Conservation (phyloP, 1,140 invertebrate genomes). For the Sycophaga agraensis region DNA sequence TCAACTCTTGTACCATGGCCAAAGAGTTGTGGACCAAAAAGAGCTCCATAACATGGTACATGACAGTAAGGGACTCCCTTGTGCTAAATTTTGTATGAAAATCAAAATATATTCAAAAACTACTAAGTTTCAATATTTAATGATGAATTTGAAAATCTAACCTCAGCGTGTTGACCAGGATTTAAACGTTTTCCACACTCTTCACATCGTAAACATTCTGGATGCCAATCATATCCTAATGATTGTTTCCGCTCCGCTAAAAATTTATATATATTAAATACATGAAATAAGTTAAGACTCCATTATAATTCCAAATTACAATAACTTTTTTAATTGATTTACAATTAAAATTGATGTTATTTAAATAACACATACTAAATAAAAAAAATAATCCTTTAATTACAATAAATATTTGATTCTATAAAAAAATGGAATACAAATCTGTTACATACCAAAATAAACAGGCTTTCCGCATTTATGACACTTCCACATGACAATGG, state of each 20-base stretch:
- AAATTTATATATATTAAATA: conserved; percentile 22
- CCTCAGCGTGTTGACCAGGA: conserved; percentile 86
- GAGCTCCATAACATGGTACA: conserved; percentile 84
- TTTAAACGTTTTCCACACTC: conserved; percentile 89
- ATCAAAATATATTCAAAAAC: background rate
- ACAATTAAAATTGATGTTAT: too few species aligned
- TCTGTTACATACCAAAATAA: conserved; percentile 76
- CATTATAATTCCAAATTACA: too few species aligned
- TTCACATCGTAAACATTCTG: conserved; percentile 84
- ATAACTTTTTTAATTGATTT: too few species aligned
- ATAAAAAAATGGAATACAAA: too few species aligned
- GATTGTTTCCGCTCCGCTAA: conserved; percentile 89
- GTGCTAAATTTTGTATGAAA: conserved; percentile 61
- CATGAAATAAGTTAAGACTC: too few species aligned
- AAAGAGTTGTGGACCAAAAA: conserved; percentile 85
- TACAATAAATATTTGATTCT: too few species aligned
- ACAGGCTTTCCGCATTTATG: conserved; percentile 85
- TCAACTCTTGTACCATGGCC: conserved; percentile 85
- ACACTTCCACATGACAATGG: conserved; percentile 76
- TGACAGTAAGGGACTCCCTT: conserved; percentile 90
- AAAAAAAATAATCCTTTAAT: too few species aligned
- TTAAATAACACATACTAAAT: too few species aligned
- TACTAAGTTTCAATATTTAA: background rate
- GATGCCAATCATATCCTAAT: conserved; percentile 91
- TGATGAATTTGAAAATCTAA: conserved; percentile 41